Evolutionary conservation across 2,113 vertebrate species (phyloP), one percentile per base, ranked within the genome.

Genomic region (Elgaria multicarinata): DNA sequence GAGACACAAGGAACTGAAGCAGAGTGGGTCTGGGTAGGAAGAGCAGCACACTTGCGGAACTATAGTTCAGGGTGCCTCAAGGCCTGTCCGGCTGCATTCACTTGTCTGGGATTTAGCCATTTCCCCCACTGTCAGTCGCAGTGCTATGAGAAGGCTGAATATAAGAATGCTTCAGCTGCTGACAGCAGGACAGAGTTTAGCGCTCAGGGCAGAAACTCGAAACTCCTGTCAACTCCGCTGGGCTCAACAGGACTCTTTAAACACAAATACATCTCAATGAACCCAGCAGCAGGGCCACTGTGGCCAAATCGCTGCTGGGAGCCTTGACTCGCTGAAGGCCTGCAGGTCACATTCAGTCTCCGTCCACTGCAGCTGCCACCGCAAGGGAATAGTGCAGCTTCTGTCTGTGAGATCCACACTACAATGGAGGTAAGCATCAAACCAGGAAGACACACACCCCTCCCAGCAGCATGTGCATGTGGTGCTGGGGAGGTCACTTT

Each of bases 221-320:
- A 69, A 55, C 58, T 69, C 26, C 66, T 75, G 84, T 86, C 89
- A 81, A 74, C 24, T 85, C 76, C 31, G 66, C 77, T 72, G 66
- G 39, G 28, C 64, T 86, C 89, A 72, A 64, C 76, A 81, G 67
- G 84, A 6, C 83, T 80, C 24, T 64, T 81, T 81, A 81, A 81
- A 74, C 78, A 50, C 66, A 81, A 90, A 86, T 86, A 72, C 39
- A 80, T 77, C 42, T 74, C 42, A 81, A n/a, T 28, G 22, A 80
- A 80, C 66, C 58, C 53, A n/a, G 18, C 31, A 26, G 89, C 67
- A 74, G 64, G 50, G 50, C 69, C 64, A 44, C 62, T 42, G 26
- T 53, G 64, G 74, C 82, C 82, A 85, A 71, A 64, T 36, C 74
- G 3, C 74, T 71, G 88, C 62, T 85, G 88, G n/a, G 67, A 69